Conservation (phyloP, 2,113 vertebrate genomes). For the Potamarius usumacintae region DNA sequence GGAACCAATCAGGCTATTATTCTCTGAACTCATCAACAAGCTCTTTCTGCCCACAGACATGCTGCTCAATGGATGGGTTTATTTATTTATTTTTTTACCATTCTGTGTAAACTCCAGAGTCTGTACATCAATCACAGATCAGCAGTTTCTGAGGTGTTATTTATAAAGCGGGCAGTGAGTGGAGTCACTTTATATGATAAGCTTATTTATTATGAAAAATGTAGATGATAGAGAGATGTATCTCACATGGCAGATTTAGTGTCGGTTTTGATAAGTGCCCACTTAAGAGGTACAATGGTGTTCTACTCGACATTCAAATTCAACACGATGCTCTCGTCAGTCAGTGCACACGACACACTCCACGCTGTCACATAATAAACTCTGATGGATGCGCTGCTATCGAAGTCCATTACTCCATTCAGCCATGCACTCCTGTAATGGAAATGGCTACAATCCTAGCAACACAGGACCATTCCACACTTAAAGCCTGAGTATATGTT, state of each 20-base stretch:
- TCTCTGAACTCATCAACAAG: neutral
- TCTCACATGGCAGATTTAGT: conserved; percentile 13
- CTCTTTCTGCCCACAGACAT: neutral
- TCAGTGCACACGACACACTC: neutral
- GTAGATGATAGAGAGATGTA: neutral
- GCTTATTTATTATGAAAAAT: neutral
- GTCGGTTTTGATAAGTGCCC: conserved; percentile 31
- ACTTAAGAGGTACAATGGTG: conserved; percentile 26
- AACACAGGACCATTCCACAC: conserved; percentile 26
- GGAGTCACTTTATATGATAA: neutral
- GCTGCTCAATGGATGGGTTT: neutral
- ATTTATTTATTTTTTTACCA: neutral
- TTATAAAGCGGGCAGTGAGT: neutral
- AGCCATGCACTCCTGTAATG: conserved; percentile 38
- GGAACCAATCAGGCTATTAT: neutral
- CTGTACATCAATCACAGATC: neutral
- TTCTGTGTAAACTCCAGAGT: neutral
- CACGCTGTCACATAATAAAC: conserved; percentile 13
- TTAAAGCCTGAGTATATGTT: conserved; percentile 42
- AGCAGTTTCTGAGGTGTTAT: no score
- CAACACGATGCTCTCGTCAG: conserved; percentile 1
- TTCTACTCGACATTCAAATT: conserved; percentile 1
- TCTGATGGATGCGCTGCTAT: conserved; percentile 8
- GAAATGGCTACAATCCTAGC: conserved; percentile 32
- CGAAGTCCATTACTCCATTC: conserved; percentile 30